Conservation (phyloP, 1,140 invertebrate species). For the Amphibalanus amphitrite region DNA sequence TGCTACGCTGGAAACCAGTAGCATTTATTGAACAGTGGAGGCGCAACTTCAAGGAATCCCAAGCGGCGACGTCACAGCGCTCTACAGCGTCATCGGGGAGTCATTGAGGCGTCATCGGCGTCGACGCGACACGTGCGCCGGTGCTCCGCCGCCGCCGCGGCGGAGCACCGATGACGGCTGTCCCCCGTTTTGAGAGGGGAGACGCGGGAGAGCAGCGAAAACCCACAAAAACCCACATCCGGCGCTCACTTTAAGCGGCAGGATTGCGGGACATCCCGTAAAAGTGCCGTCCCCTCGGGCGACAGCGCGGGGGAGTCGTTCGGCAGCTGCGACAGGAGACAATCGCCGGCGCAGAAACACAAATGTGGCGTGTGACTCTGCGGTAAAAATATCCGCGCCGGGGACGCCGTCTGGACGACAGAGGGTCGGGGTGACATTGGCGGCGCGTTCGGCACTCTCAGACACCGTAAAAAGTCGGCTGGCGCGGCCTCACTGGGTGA, state of each 20-base stretch:
- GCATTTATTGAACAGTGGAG: too few species aligned
- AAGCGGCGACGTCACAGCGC: background rate
- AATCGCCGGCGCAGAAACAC: background rate
- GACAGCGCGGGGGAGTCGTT: background rate
- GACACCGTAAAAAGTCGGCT: background rate
- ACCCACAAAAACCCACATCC: background rate
- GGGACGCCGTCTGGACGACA: too few species aligned
- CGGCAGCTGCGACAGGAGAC: background rate
- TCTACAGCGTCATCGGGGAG: background rate
- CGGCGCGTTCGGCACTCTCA: too few species aligned
- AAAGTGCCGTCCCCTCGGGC: background rate
- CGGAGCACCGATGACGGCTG: background rate
- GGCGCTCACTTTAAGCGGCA: background rate
- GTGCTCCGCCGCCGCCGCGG: too few species aligned
- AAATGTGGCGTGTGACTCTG: background rate
- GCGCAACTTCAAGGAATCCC: too few species aligned
- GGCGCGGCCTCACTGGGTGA: background rate
- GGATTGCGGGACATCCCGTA: background rate
- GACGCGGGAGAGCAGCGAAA: too few species aligned
- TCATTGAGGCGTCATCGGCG: too few species aligned
- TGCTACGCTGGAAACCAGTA: too few species aligned
- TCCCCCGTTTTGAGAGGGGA: background rate
- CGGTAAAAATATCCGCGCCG: background rate
- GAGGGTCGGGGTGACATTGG: background rate
- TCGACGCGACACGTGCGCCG: background rate